phyloP scores from a whole-genome alignment of 2,797 vertebrate species.

The Sebastes melanostomus region DNA sequence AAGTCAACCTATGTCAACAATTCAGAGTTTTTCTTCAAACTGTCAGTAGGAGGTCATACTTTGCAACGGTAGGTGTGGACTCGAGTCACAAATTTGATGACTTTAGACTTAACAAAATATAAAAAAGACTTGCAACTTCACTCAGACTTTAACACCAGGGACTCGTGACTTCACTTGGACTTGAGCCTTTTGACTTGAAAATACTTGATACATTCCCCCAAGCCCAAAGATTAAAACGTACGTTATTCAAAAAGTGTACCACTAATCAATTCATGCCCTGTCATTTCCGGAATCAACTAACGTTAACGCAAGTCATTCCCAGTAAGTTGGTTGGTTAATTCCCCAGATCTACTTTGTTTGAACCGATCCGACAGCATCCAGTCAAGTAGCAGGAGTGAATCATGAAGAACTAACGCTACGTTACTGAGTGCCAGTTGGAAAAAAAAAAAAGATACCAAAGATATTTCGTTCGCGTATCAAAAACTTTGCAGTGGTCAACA shows the following conservation, averaged over 20 bases:
- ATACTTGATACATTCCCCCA: neutral
- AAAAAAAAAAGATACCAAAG: neutral
- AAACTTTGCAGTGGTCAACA: too few relatives aligned
- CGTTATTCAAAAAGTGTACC: neutral
- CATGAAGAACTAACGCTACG: neutral
- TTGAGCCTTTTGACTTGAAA: neutral
- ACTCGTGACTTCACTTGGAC: neutral
- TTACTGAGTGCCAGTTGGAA: neutral
- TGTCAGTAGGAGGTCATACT: neutral
- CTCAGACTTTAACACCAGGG: rapidly evolving
- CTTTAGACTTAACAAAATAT: neutral
- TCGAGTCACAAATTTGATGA: neutral
- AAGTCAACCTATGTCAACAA: neutral
- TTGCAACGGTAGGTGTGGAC: neutral
- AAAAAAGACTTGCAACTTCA: neutral
- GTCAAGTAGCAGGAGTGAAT: neutral
- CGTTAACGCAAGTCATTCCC: neutral
- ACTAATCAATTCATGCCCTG: neutral
- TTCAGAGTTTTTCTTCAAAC: neutral
- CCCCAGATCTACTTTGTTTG: neutral
- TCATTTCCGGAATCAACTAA: neutral
- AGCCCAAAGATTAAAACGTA: neutral
- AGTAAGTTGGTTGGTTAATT: neutral
- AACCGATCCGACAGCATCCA: neutral
- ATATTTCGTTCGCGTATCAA: too few relatives aligned